Base-by-base conservation (phyloP, 2,888 invertebrate genomes). In the Amphipyra berbera region DNA sequence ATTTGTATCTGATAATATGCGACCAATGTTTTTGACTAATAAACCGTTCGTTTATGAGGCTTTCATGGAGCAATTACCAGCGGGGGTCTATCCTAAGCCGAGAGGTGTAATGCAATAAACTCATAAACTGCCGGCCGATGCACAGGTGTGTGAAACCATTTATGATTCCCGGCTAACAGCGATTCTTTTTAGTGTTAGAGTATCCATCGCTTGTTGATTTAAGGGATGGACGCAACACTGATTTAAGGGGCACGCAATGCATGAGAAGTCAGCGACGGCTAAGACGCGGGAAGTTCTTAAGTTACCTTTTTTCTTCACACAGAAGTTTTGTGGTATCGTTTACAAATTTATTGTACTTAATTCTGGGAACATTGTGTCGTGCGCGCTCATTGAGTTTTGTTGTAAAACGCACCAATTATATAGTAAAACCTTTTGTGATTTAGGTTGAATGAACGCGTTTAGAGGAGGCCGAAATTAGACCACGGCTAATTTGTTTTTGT, bases 321-420 rank as follows among this genome's bases (percentile, higher is more conserved):
- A 94, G 94, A 90, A 94, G 94, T 94, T 91, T 88, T 90, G 91
- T 90, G 92, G 92, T 89, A 90, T 88, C 89, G 87, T 90, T 93
- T 93, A 94, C 93, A 93, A 88, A 90, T 94, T 94, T 93, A 94
- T 89, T 89, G 87, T 82, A 80, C 78, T 76, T 81, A 86, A 83
- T 93, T 93, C 94, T 90, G 82, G 77, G 93, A 94, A 94, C 76
- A 82, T 82, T 82, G 84, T 86, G 85, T 86, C 83, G 82, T 87
- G 85, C 83, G 83, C 82, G 76, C 86, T 90, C 90, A 89, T 91
- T 91, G 87, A 90, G 86, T 86, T 87, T 88, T 87, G 84, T 87
- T 86, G 83, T 88, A 85, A 86, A 88, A 85, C 73, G 72, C 73
- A 81, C 83, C 88, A 89, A 91, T 93, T 92, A 92, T 81, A 76